Evolutionary conservation across 2,888 invertebrate species (phyloP).

Genomic region (Caenorhabditis panamensis): DNA sequence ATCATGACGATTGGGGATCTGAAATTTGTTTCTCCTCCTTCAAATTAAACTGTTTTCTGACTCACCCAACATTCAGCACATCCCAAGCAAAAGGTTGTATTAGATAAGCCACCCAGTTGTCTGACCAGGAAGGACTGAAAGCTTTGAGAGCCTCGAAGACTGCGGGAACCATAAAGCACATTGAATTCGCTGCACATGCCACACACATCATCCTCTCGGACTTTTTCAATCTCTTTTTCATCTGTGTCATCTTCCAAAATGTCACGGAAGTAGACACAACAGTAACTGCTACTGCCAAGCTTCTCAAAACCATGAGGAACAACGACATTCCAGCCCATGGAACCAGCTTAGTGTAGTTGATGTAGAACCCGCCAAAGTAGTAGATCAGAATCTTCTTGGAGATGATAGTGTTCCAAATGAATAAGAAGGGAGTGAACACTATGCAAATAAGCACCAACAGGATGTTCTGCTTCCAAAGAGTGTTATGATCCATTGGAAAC

Average conservation of each 20-base stretch:
- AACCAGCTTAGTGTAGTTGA: slow-evolving; percentile 18
- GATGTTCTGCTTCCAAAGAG: slow-evolving; percentile 6
- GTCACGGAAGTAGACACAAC: slow-evolving; percentile 27
- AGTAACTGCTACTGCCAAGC: slow-evolving; percentile 31
- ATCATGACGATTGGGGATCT: slow-evolving; percentile 40
- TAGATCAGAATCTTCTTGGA: slow-evolving; percentile 26
- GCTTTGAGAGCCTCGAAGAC: slow-evolving; percentile 23
- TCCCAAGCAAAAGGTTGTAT: slow-evolving; percentile 52
- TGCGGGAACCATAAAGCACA: slow-evolving; percentile 32
- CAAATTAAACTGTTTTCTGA: background rate
- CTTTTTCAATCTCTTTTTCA: slow-evolving; percentile 36
- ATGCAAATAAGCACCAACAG: slow-evolving; percentile 2
- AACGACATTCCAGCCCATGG: slow-evolving; percentile 43
- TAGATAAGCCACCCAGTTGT: slow-evolving; percentile 11
- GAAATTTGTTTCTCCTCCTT: background rate
- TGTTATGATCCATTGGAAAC: slow-evolving; percentile 31
- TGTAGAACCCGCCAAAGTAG: slow-evolving; percentile 47
- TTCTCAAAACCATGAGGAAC: slow-evolving; percentile 30
- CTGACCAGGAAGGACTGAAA: slow-evolving; percentile 1
- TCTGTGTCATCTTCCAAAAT: slow-evolving; percentile 36
- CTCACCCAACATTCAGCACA: slow-evolving; percentile 42
- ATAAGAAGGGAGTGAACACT: slow-evolving; percentile 17
- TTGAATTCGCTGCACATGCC: slow-evolving; percentile 30
- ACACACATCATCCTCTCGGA: slow-evolving; percentile 41
- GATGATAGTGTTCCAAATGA: slow-evolving; percentile 56